These are phyloP conservation scores for Phragmatobia fuliginosa DNA, from an alignment of 2,888 invertebrate genomes.

Conservation along the genomic window DNA sequence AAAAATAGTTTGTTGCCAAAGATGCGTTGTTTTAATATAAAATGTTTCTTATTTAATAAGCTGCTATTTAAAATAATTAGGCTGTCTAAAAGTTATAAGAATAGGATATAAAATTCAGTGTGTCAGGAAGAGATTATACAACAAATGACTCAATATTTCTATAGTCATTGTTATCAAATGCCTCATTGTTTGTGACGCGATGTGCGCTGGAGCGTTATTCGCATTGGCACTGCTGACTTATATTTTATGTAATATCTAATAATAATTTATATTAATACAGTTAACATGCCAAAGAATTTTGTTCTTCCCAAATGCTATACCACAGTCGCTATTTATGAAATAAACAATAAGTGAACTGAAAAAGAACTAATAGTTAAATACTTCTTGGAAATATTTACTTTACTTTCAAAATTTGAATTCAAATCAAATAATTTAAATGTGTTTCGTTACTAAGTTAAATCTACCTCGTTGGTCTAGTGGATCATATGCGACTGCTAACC, in stretches of 20 bases:
- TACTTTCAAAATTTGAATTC: no score
- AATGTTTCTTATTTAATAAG: neutral
- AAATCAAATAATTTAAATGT: no score
- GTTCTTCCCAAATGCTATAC: neutral
- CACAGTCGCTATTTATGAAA: no score
- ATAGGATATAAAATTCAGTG: neutral
- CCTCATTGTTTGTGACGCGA: conserved; percentile 9
- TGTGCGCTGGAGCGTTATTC: conserved; percentile 6
- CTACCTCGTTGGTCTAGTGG: no score
- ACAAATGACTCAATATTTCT: conserved; percentile 6
- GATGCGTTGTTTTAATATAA: neutral
- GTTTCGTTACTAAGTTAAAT: no score
- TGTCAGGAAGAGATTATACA: neutral
- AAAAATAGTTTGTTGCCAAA: neutral
- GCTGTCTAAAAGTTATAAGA: neutral
- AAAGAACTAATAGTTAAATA: no score
- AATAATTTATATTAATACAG: no score
- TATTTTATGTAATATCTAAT: neutral
- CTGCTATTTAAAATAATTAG: neutral
- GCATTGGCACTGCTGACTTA: neutral
- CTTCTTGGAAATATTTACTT: no score
- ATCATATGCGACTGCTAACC: no score
- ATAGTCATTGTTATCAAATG: conserved; percentile 11
- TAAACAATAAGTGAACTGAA: no score
- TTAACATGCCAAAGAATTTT: no score